Conservation (phyloP, 2,888 invertebrate species). For the Ormyrus thymus region DNA sequence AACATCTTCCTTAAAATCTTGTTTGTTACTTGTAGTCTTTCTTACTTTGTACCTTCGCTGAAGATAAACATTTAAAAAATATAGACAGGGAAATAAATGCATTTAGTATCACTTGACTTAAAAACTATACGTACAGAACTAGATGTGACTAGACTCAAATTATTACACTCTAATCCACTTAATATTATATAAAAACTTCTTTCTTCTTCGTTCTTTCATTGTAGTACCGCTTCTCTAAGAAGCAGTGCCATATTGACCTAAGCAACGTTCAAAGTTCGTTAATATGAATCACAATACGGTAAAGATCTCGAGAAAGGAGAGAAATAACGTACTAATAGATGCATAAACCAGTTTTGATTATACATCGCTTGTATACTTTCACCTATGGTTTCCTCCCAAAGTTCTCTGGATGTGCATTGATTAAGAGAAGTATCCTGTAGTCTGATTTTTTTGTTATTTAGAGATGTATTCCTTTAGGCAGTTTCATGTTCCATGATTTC, state of each 20-base stretch:
- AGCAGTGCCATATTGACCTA: constrained; percentile 4
- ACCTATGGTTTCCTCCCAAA: too few relatives aligned
- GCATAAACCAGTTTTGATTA: too few relatives aligned
- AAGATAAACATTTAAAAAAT: not conserved
- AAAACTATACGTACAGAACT: too few relatives aligned
- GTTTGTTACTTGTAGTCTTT: not conserved
- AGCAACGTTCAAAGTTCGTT: constrained; percentile 15
- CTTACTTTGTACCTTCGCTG: not conserved
- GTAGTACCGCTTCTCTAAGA: not conserved
- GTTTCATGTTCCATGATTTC: constrained; percentile 12
- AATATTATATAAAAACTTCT: not conserved
- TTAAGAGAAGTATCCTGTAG: too few relatives aligned
- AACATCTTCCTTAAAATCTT: not conserved
- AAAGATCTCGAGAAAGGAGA: constrained; percentile 9
- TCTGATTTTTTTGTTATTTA: too few relatives aligned
- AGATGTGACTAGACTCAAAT: too few relatives aligned
- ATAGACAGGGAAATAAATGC: not conserved
- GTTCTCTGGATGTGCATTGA: too few relatives aligned
- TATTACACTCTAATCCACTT: not conserved
- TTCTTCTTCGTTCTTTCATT: not conserved
- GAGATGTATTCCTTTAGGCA: not conserved
- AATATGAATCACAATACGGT: constrained; percentile 32
- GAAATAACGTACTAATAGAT: not conserved
- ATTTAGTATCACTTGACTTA: too few relatives aligned
- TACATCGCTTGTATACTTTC: too few relatives aligned